Evolutionary conservation across 2,888 invertebrate genomes (phyloP), one percentile per base, ranked within the genome.

Genomic region (Hesperia comma): DNA sequence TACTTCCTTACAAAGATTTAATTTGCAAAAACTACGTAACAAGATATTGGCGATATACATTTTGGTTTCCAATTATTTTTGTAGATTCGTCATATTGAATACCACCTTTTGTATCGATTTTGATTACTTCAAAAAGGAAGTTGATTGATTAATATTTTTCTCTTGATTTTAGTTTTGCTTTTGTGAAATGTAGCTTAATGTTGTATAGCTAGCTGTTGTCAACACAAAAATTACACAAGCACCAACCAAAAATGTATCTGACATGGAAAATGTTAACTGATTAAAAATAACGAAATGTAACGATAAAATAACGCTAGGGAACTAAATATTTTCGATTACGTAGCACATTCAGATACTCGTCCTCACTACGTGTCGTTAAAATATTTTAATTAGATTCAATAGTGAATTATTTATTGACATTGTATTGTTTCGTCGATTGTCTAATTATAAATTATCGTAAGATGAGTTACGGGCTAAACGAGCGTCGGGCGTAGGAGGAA

Each of bases 291-390:
- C 26, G 53, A 53, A 40, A 61, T 40, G 3, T 37, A 10, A 8
- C n/a, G n/a, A 37, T 8, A 46, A 17, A 46, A 46, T 15, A 46
- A 15, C 17, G 43, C 70, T 57, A 70, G 72, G 68, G 63, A 70
- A 46, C 14, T 69, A n/a, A n/a, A n/a, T n/a, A 70, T 69, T 46
- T 46, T 46, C 43, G 7, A 17, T 15, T 46, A n/a, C n/a, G n/a
- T n/a, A 15, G 8, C 17, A 63, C 58, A 73, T 72, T 71, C 69
- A 64, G 68, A 70, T 71, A 69, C 63, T 32, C 62, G 73, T 66
- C 74, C 72, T 76, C 72, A 72, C 46, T 63, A 49, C n/a, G 55
- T 49, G 46, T 49, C 63, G 37, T 19, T 46, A 19, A 62, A 56
- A 56, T 63, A 63, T 56, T 63, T 63, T 63, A 63, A 63, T 63